Conservation (phyloP, 2,888 invertebrate species). For the Norana najaformis region DNA sequence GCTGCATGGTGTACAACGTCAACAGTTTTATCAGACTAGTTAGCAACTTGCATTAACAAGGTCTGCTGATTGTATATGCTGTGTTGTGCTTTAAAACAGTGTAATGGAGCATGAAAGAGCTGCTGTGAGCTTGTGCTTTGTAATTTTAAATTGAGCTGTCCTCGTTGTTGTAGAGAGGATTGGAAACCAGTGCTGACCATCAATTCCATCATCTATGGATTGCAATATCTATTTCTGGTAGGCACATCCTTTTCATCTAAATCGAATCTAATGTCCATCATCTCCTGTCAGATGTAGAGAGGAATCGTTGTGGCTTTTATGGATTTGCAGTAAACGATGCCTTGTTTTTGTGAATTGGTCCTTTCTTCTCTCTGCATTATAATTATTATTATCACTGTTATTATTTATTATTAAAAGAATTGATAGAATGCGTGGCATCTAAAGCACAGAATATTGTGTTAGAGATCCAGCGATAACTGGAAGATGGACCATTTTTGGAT, state of each 20-base stretch:
- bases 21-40: too few relatives aligned
- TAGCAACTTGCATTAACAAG: too few relatives aligned
- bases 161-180: slow-evolving; percentile 75
- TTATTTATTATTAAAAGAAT: neutral
- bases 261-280: neutral
- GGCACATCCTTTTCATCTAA: slow-evolving; percentile 49
- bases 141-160: neutral
- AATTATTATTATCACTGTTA: neutral
- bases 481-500: too few relatives aligned
- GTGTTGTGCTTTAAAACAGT: too few relatives aligned
- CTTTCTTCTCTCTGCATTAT: too few relatives aligned
- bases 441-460: neutral
- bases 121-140: neutral
- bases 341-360: too few relatives aligned
- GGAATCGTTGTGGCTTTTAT: too few relatives aligned
- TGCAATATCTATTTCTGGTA: slow-evolving; percentile 94
- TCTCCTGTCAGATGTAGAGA: neutral
- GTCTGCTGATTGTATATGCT: too few relatives aligned
- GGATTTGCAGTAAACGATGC: too few relatives aligned
- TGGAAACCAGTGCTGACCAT: slow-evolving; percentile 98
- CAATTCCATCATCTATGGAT: slow-evolving; percentile 94
- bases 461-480: neutral
- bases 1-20: neutral
- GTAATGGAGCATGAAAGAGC: slow-evolving; percentile 68
- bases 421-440: neutral